Evolutionary conservation across 2,113 vertebrate genomes (phyloP), one percentile per base, ranked within the genome.

Genomic region (Corvus cornix): DNA sequence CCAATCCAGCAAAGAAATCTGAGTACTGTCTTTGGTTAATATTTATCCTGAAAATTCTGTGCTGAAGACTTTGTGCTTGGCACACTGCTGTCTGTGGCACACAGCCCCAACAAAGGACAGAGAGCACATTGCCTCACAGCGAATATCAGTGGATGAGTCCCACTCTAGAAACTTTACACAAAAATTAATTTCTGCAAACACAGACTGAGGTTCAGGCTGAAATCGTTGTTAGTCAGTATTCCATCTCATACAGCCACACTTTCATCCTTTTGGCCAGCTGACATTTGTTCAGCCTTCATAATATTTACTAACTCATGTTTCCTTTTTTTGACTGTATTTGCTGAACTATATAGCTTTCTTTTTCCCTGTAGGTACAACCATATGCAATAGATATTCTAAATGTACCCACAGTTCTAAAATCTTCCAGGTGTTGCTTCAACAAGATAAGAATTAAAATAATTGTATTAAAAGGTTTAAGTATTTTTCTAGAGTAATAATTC

Each of bases 261-360:
- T 84, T 63, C 20, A 6, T 84, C 68, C 53, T 67, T 90, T 68
- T 44, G 64, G n/a, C 39, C 64, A 78, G 72, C 37, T 95, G 93
- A 96, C 87, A 88, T 95, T 94, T 94, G 51, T 43, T 96, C 84
- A 83, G 49, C 33, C 77, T 92, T 96, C 82, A 78, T 75, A 78
- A 81, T 90, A 94, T 88, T 92, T 90, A 92, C 76, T 78, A 80
- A 74, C 43, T 84, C 30, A 8, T 60, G 62, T 92, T 92, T 86
- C 82, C 52, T 58, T 81, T 84, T 82, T 84, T 79, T 93, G 23
- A 22, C 28, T 53, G 14, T 84, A 84, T 96, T 95, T 95, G 68
- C 76, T 80, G 64, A 95, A 88, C 72, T 67, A 27, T 44, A 59
- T 41, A 53, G 74, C 33, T 93, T 94, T 63, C 18, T 88, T 93